phyloP scores from a whole-genome alignment of 2,888 invertebrate species.

The Capitulum mitella region DNA sequence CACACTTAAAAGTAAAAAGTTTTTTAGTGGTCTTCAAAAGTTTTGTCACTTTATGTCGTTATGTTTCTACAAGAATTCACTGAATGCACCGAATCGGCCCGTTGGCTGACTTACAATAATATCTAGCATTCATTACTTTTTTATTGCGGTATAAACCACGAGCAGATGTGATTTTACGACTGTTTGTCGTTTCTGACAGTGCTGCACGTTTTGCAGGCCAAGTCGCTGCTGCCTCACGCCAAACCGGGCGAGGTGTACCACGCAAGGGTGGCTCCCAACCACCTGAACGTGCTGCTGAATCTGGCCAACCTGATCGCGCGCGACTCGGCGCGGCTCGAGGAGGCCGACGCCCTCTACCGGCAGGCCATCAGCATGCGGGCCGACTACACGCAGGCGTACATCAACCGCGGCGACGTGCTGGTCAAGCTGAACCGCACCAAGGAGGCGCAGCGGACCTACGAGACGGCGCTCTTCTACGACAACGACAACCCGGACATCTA shows the following conservation, averaged over 20 bases:
- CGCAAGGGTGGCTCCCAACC: slow-evolving; percentile 89
- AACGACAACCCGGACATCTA: slow-evolving; percentile 90
- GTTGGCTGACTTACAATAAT: no score
- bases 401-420: slow-evolving; percentile 91
- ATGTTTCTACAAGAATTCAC: no score
- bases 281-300: slow-evolving; percentile 91
- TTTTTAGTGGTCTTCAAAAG: no score
- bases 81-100: no score
- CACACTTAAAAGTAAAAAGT: no score
- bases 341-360: slow-evolving; percentile 86
- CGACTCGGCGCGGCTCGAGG: slow-evolving; percentile 81
- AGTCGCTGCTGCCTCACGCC: slow-evolving; percentile 67
- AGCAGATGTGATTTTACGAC: no score
- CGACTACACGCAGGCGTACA: slow-evolving; percentile 92
- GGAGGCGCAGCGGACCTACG: slow-evolving; percentile 91
- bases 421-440: slow-evolving; percentile 88
- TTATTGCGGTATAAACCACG: no score
- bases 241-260: slow-evolving; percentile 92
- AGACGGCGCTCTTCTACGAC: slow-evolving; percentile 83
- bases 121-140: no score
- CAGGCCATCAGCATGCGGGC: slow-evolving; percentile 94
- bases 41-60: no score
- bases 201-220: no score
- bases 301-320: slow-evolving; percentile 89
- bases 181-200: no score